A percentile compares a stretch with the other conserved stretches of the same genome.
These are phyloP conservation scores for Discoglossus pictus DNA, from an alignment of 2,797 vertebrate genomes.

Conservation along the genomic window DNA sequence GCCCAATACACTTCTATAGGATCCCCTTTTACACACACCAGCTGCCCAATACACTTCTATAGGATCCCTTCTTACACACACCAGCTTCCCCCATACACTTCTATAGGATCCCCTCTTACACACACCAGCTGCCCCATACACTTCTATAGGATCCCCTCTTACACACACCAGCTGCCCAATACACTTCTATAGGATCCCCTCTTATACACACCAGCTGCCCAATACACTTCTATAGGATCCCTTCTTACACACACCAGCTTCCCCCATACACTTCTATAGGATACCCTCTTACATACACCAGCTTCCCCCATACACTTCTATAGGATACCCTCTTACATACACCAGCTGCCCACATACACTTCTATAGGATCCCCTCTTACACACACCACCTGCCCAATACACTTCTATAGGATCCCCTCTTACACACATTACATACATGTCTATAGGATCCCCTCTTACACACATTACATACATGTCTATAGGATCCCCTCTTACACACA, in stretches of 20 bases:
- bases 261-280: slow-evolving; percentile 10
- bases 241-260: slow-evolving; percentile 7
- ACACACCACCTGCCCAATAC: slow-evolving; percentile 1
- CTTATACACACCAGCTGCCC: no score
- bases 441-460: no score
- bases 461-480: slow-evolving; percentile 16
- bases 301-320: slow-evolving; percentile 16
- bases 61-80: no score
- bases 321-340: no score
- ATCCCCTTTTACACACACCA: slow-evolving; percentile 7
- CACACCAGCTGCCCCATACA: slow-evolving; percentile 6
- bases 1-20: slow-evolving; percentile 7
- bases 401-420: slow-evolving; percentile 13
- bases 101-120: slow-evolving; percentile 6
- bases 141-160: slow-evolving; percentile 12
- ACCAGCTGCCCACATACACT: no score
- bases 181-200: slow-evolving; percentile 17
- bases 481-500: slow-evolving; percentile 12
- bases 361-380: slow-evolving; percentile 6
- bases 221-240: slow-evolving; percentile 12
- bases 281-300: slow-evolving; percentile 7
- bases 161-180: slow-evolving; percentile 15
- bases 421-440: no score
- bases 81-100: no score
- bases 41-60: slow-evolving; percentile 19